Conservation (phyloP, 64 coral and sea anemone species). For the Montipora foliosa region DNA sequence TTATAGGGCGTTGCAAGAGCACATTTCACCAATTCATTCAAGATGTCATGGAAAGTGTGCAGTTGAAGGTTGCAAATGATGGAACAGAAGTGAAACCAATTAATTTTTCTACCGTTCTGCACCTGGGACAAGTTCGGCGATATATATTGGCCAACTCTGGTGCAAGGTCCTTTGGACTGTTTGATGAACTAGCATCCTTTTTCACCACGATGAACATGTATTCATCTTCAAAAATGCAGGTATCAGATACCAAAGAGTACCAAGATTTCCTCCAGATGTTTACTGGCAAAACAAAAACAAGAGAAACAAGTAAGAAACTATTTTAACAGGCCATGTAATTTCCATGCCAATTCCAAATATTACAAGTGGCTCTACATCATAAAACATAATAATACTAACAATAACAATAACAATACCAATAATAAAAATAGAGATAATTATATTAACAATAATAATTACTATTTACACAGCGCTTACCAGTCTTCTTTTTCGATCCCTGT, state of each 20-base stretch:
- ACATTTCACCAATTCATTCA: not conserved
- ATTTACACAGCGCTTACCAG: no score
- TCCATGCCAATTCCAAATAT: no score
- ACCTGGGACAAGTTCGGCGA: conserved; percentile 72
- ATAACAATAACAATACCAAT: no score
- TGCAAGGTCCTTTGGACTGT: conserved; percentile 19
- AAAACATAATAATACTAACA: no score
- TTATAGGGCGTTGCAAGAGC: conserved; percentile 19
- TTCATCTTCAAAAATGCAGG: conserved; percentile 44
- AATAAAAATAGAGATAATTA: no score
- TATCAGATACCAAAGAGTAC: conserved; percentile 41
- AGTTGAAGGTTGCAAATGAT: not conserved
- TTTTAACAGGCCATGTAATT: no score
- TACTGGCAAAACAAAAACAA: not conserved
- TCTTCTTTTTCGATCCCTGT: no score
- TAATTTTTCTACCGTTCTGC: conserved; percentile 34
- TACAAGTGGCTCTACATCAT: no score
- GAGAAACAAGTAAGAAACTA: not conserved
- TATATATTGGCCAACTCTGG: conserved; percentile 29
- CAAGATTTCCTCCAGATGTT: conserved; percentile 65
- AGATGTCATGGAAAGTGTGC: not conserved
- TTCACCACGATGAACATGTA: conserved; percentile 75
- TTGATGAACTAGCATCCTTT: conserved; percentile 48
- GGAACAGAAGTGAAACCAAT: not conserved
- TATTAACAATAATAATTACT: no score